Conservation (phyloP, 1,140 invertebrate species). For the Meloidogyne hapla region DNA sequence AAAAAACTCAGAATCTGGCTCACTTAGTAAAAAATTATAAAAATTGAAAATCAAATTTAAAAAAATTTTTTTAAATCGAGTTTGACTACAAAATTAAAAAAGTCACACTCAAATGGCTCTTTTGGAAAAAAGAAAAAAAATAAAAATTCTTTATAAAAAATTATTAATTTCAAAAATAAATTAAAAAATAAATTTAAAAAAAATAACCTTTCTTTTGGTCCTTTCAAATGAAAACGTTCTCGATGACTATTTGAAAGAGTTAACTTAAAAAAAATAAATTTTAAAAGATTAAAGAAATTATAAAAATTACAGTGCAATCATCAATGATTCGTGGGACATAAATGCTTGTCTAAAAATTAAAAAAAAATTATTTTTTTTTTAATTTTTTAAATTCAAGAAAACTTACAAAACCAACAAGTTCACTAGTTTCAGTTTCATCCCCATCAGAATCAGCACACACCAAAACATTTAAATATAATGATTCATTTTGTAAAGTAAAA, state of each 20-base stretch:
- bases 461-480: conserved; percentile 52
- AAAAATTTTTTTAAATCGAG: too few relatives aligned
- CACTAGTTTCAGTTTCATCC: conserved; percentile 41
- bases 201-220: conserved; percentile 35
- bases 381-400: conserved; percentile 3
- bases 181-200: not conserved
- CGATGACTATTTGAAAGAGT: conserved; percentile 56
- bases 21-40: too few relatives aligned
- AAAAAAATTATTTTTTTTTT: conserved; percentile 4
- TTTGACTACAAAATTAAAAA: too few relatives aligned
- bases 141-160: too few relatives aligned
- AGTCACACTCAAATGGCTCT: too few relatives aligned
- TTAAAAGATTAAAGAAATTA: not conserved
- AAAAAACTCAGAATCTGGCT: too few relatives aligned
- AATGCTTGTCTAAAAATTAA: conserved; percentile 53
- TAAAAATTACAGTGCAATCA: conserved; percentile 49
- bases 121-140: too few relatives aligned
- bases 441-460: conserved; percentile 38
- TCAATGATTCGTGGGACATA: conserved; percentile 57
- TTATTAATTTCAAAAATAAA: too few relatives aligned
- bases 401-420: conserved; percentile 49
- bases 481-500: conserved; percentile 51
- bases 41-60: too few relatives aligned
- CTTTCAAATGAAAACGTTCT: conserved; percentile 55
- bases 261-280: conserved; percentile 11